phyloP scores from a whole-genome alignment of 64 coral and sea anemone genomes.

The Platygyra sinensis region DNA sequence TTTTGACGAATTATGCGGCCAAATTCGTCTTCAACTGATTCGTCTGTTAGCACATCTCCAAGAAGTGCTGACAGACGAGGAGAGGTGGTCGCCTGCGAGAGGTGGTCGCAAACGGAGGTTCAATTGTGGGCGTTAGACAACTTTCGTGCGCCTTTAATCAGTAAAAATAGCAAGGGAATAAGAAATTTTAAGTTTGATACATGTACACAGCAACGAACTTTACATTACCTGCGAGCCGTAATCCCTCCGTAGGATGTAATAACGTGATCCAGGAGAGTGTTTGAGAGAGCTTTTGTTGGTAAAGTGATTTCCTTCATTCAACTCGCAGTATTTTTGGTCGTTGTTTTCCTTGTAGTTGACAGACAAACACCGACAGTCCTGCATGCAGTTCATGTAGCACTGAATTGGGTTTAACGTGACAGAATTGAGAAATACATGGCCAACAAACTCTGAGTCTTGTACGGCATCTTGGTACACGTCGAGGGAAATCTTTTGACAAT shows the following conservation, averaged over 20 bases:
- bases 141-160: too few species aligned
- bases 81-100: too few species aligned
- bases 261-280: conserved; percentile 1
- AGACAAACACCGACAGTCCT: conserved; percentile 21
- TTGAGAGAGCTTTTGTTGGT: background rate
- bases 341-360: conserved; percentile 2
- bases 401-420: background rate
- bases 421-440: background rate
- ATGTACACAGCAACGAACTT: too few species aligned
- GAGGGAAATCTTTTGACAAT: background rate
- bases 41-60: too few species aligned
- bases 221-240: background rate
- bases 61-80: too few species aligned
- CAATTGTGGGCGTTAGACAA: too few species aligned
- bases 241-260: background rate
- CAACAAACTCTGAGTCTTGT: conserved; percentile 2
- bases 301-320: conserved; percentile 14
- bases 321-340: background rate
- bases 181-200: background rate
- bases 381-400: background rate
- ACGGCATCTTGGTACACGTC: background rate
- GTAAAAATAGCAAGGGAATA: background rate
- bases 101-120: too few species aligned
- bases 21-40: too few species aligned
- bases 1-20: too few species aligned